Percentiles rank a stretch among this genome's conserved stretches.
Evolutionary conservation across 2,888 invertebrate species (phyloP).

Genomic region (Lumbricus terrestris): DNA sequence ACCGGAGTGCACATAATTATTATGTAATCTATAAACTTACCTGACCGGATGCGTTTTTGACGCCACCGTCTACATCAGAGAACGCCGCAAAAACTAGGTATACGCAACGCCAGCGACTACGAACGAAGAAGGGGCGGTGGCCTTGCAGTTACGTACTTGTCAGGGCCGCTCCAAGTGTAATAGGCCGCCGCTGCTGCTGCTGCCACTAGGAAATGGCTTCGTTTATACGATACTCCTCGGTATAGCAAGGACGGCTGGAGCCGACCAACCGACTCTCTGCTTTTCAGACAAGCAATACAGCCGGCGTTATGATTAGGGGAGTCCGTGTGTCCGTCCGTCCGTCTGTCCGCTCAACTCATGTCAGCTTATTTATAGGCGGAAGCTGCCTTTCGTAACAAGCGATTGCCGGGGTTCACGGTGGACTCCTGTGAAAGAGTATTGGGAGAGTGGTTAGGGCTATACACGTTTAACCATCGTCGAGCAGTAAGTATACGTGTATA

Average conservation of each 20-base stretch:
- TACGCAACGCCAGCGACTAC: too few relatives aligned
- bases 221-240: neutral
- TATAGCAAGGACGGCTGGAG: neutral
- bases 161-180: neutral
- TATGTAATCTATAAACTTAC: neutral
- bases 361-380: neutral
- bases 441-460: neutral
- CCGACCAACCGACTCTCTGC: neutral
- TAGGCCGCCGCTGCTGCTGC: neutral
- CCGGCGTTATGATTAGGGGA: neutral
- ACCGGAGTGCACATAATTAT: neutral
- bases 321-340: neutral
- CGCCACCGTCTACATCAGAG: neutral
- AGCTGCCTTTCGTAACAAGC: neutral
- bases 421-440: neutral
- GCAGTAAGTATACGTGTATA: too few relatives aligned
- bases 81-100: neutral
- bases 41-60: neutral
- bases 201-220: neutral
- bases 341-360: neutral
- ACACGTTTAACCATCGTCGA: neutral
- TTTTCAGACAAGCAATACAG: neutral
- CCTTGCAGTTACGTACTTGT: neutral
- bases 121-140: too few relatives aligned
- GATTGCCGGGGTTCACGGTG: neutral